phyloP scores from a whole-genome alignment of 2,797 vertebrate genomes.

The Sebastolobus alascanus region DNA sequence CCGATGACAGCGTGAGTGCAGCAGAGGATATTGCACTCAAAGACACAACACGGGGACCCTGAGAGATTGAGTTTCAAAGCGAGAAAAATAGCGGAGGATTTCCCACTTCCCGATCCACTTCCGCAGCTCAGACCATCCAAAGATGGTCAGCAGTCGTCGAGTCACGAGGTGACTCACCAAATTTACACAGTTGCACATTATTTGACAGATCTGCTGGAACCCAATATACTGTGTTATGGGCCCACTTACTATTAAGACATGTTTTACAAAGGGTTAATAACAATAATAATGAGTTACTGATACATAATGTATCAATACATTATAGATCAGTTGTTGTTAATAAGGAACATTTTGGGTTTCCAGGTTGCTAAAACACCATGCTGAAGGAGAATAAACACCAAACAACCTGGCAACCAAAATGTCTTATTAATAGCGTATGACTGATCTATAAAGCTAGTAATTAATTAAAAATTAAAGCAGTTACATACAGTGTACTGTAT shows the following conservation, averaged over 20 bases:
- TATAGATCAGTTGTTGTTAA: neutral
- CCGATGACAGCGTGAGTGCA: conserved; percentile 79
- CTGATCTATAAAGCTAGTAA: neutral
- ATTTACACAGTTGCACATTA: conserved; percentile 7
- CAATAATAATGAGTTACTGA: neutral
- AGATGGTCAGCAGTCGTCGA: conserved; percentile 34
- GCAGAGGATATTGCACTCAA: conserved; percentile 78
- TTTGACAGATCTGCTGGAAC: neutral
- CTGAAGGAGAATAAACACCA: neutral
- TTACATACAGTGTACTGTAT: neutral
- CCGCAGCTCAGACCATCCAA: conserved; percentile 34
- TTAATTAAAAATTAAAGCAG: neutral
- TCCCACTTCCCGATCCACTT: conserved; percentile 58
- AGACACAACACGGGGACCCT: conserved; percentile 84
- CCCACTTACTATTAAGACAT: neutral
- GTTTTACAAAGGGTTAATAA: neutral
- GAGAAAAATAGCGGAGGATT: conserved; percentile 50
- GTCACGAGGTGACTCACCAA: conserved; percentile 15
- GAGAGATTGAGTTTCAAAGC: conserved; percentile 84
- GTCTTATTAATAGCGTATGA: neutral
- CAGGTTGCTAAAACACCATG: neutral
- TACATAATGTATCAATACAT: neutral
- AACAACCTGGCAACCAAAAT: conserved; percentile 6
- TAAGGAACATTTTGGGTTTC: neutral
- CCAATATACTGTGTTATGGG: neutral